Evolutionary conservation across 2,797 vertebrate species (phyloP).

Genomic region (Malacoraja senta): DNA sequence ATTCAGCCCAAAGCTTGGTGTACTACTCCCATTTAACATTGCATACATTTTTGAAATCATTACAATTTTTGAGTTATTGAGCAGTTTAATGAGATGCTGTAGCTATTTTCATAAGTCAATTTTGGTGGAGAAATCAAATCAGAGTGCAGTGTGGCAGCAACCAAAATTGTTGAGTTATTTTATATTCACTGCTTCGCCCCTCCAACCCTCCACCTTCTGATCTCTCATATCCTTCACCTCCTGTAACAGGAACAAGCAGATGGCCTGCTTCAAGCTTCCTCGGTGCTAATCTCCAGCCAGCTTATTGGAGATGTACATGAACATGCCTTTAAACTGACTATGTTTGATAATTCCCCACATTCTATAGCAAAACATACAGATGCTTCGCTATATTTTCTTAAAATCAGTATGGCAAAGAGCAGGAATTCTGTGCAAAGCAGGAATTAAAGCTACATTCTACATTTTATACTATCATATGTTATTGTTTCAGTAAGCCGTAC

Average conservation of each 20-base stretch:
- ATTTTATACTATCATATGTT: neutral
- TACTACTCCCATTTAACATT: neutral
- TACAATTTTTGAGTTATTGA: constrained; percentile 16
- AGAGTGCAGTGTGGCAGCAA: neutral
- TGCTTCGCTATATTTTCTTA: neutral
- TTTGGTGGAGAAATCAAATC: neutral
- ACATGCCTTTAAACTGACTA: neutral
- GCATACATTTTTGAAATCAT: constrained; percentile 14
- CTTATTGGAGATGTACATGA: neutral
- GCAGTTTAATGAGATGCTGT: neutral
- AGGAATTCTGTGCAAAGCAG: neutral
- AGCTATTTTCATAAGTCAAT: neutral
- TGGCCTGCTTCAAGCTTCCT: constrained; percentile 10
- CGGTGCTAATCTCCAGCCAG: neutral
- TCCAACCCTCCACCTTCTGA: neutral
- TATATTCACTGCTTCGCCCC: too few relatives aligned
- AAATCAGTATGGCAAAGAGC: neutral
- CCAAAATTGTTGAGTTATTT: neutral
- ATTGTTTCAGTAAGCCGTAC: neutral
- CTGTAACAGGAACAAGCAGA: neutral
- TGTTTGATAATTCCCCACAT: neutral
- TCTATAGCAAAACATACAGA: neutral
- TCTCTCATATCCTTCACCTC: neutral
- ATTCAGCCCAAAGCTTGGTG: neutral
- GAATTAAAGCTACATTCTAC: neutral